phyloP scores from a whole-genome alignment of 2,113 vertebrate genomes.

The Paramormyrops kingsleyae region DNA sequence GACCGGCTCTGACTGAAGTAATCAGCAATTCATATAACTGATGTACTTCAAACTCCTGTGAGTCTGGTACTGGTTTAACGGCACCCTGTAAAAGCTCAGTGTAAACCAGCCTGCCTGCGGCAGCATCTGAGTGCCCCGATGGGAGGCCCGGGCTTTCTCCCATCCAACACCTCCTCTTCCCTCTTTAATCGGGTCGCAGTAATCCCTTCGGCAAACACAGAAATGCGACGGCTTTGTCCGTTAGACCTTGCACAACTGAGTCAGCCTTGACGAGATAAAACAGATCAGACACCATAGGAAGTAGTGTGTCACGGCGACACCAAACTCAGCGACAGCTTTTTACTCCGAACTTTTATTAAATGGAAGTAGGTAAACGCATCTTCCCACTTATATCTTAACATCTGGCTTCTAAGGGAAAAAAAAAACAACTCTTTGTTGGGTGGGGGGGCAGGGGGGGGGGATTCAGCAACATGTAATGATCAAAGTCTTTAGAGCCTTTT shows the following conservation, averaged over 20 bases:
- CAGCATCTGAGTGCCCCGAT: not conserved
- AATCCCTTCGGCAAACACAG: not conserved
- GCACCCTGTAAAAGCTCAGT: not conserved
- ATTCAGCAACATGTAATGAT: not conserved
- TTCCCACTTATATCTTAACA: not conserved
- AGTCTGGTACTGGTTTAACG: not conserved
- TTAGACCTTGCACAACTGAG: not conserved
- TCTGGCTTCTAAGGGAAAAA: not conserved
- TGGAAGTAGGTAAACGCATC: not conserved
- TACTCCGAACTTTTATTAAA: not conserved
- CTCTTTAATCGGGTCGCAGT: not conserved
- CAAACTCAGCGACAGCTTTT: not conserved
- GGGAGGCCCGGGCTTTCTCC: not conserved
- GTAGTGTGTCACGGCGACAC: not conserved
- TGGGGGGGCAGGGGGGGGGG: not conserved
- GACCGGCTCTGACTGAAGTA: not conserved
- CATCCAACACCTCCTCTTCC: not conserved
- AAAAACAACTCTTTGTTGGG: not conserved
- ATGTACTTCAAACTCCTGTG: not conserved
- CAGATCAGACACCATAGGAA: not conserved
- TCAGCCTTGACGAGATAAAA: not conserved
- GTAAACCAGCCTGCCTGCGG: not conserved
- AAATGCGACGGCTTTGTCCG: not conserved
- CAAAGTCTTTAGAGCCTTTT: constrained; percentile 13
- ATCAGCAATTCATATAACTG: not conserved